These are phyloP conservation scores for Lordiphosa mommai DNA, from an alignment of 1,140 invertebrate genomes.

Conservation along the genomic window DNA sequence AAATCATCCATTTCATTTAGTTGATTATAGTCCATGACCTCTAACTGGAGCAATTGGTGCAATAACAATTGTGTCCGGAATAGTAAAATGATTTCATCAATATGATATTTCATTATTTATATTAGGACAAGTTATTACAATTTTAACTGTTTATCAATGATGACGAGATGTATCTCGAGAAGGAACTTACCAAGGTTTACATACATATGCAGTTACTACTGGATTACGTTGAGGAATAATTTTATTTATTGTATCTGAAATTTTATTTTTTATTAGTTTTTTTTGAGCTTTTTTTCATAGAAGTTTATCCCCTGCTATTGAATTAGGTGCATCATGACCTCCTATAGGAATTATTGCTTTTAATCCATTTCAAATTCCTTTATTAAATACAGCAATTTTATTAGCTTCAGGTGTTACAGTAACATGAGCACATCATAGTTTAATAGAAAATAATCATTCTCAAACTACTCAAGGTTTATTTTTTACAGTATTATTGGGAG, in stretches of 20 bases:
- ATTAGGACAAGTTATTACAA: conserved; percentile 79
- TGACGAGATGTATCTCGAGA: conserved; percentile 84
- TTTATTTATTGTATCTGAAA: conserved; percentile 45
- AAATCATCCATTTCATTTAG: conserved; percentile 81
- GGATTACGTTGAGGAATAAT: conserved; percentile 74
- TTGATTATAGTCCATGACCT: conserved; percentile 80
- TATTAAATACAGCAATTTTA: conserved; percentile 84
- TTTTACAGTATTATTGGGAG: conserved; percentile 82
- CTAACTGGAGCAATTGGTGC: conserved; percentile 39
- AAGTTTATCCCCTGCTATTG: conserved; percentile 82
- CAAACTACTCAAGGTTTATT: conserved; percentile 80
- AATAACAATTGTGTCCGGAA: conserved; percentile 40
- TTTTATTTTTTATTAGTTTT: conserved; percentile 42
- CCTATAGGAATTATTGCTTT: conserved; percentile 82
- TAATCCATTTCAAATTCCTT: conserved; percentile 82
- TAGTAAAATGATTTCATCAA: conserved; percentile 79
- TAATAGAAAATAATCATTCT: conserved; percentile 81
- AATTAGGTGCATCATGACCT: conserved; percentile 83
- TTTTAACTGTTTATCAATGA: conserved; percentile 82
- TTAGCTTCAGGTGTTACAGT: conserved; percentile 82
- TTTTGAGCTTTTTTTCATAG: conserved; percentile 82
- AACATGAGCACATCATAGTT: conserved; percentile 82
- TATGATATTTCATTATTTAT: conserved; percentile 79
- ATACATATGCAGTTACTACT: conserved; percentile 71
- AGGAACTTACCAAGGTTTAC: conserved; percentile 82